Evolutionary conservation across 2,797 vertebrate genomes (phyloP).

Genomic region (Acanthurus leucopareius): DNA sequence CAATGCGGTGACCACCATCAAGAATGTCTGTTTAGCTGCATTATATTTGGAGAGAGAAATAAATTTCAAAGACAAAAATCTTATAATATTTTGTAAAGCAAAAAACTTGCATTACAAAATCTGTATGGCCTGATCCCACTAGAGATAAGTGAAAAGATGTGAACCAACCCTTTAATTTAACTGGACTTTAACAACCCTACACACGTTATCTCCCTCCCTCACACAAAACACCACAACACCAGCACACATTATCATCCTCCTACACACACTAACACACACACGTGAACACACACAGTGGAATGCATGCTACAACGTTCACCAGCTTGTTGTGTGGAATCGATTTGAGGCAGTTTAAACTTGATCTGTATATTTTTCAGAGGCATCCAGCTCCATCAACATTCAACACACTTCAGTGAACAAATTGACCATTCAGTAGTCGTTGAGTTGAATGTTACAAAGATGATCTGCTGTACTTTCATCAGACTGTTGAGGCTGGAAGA

Average conservation of each 20-base stretch:
- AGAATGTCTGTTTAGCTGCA: too few relatives aligned
- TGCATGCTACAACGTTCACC: not conserved
- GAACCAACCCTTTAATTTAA: too few relatives aligned
- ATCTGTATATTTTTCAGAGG: not conserved
- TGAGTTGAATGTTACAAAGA: slow-evolving; percentile 1
- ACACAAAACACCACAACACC: too few relatives aligned
- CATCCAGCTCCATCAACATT: slow-evolving; percentile 15
- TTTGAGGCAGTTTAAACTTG: slow-evolving; percentile 10
- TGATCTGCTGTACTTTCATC: slow-evolving; percentile 22
- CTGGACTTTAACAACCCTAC: too few relatives aligned
- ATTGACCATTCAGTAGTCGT: not conserved
- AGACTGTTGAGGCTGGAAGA: slow-evolving; percentile 6
- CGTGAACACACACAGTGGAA: not conserved
- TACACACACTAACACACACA: not conserved
- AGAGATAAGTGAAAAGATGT: too few relatives aligned
- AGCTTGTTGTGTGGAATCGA: not conserved
- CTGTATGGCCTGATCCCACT: too few relatives aligned
- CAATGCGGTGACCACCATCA: too few relatives aligned
- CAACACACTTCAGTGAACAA: slow-evolving; percentile 21
- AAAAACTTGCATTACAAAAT: too few relatives aligned
- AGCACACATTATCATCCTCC: not conserved
- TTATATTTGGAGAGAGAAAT: too few relatives aligned
- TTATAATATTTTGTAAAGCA: too few relatives aligned
- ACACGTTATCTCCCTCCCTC: too few relatives aligned
- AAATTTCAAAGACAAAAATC: too few relatives aligned